These are phyloP conservation scores for Sphecodes monilicornis DNA, from an alignment of 2,888 invertebrate genomes.

Conservation along the genomic window DNA sequence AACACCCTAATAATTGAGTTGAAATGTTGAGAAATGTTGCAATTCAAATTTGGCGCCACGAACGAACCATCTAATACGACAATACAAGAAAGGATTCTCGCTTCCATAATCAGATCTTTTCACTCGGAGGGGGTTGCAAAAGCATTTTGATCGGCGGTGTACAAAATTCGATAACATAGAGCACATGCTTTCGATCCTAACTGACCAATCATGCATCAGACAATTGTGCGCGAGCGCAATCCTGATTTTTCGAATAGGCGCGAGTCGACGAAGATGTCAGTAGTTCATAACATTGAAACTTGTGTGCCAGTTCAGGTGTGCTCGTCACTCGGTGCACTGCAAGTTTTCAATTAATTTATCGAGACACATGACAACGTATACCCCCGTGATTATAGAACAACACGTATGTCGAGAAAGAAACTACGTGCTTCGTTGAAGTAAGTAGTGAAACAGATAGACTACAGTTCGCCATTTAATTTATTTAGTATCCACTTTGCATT, in stretches of 20 bases:
- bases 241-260: conserved; percentile 54
- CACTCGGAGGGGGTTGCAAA: background rate
- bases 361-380: conserved; percentile 9
- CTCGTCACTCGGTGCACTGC: conserved; percentile 43
- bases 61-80: background rate
- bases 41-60: background rate
- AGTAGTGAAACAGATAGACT: conserved; percentile 17
- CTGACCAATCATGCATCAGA: conserved; percentile 8
- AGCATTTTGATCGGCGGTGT: background rate
- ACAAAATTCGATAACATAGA: background rate
- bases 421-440: conserved; percentile 28
- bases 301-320: conserved; percentile 57
- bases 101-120: background rate
- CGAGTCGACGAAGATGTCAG: conserved; percentile 38
- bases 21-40: no score
- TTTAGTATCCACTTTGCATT: background rate
- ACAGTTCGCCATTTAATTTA: background rate
- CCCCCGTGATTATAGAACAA: conserved; percentile 18
- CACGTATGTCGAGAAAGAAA: conserved; percentile 41
- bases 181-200: conserved; percentile 10
- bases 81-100: background rate
- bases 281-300: conserved; percentile 51
- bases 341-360: conserved; percentile 22
- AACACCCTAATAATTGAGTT: no score
- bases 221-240: conserved; percentile 52